phyloP scores from a whole-genome alignment of 2,888 invertebrate genomes.

The Prosopocoilus inquinatus region DNA sequence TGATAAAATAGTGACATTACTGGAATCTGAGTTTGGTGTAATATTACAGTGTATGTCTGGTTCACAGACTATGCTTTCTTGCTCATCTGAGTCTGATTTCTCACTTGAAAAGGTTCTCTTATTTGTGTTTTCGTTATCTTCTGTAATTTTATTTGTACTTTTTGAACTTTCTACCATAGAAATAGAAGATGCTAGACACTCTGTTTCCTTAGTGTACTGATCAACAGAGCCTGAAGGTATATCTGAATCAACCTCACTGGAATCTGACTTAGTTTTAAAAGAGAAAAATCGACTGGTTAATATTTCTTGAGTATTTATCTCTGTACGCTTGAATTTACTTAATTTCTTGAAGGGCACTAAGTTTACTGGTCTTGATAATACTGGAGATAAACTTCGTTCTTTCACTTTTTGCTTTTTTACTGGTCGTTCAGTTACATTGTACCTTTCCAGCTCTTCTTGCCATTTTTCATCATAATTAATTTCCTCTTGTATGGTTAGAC shows the following conservation, averaged over 20 bases:
- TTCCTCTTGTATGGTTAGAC: conserved; percentile 5
- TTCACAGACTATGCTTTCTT: background rate
- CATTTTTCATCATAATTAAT: conserved; percentile 10
- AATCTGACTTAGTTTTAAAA: conserved; percentile 27
- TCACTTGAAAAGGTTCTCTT: background rate
- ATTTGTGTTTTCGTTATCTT: too few species aligned
- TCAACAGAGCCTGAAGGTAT: conserved; percentile 7
- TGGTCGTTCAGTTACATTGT: conserved; percentile 15
- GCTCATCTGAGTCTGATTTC: background rate
- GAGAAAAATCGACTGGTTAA: conserved; percentile 62
- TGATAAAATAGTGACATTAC: too few species aligned
- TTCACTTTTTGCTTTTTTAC: conserved; percentile 27
- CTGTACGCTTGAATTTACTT: conserved; percentile 56
- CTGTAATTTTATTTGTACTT: too few species aligned
- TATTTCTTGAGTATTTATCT: conserved; percentile 48
- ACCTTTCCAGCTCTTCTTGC: conserved; percentile 7
- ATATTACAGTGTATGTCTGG: background rate
- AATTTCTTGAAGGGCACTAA: conserved; percentile 46
- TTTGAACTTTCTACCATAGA: background rate
- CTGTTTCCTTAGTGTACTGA: conserved; percentile 8
- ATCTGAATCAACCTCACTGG: conserved; percentile 6
- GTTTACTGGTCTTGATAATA: conserved; percentile 48
- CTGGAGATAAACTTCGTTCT: conserved; percentile 48
- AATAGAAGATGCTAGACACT: background rate
- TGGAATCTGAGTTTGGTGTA: too few species aligned